A percentile compares a stretch with the other conserved stretches of the same genome.
These are phyloP conservation scores for Phymanthus crucifer DNA, from an alignment of 92 coral and sea anemone species.

Conservation along the genomic window DNA sequence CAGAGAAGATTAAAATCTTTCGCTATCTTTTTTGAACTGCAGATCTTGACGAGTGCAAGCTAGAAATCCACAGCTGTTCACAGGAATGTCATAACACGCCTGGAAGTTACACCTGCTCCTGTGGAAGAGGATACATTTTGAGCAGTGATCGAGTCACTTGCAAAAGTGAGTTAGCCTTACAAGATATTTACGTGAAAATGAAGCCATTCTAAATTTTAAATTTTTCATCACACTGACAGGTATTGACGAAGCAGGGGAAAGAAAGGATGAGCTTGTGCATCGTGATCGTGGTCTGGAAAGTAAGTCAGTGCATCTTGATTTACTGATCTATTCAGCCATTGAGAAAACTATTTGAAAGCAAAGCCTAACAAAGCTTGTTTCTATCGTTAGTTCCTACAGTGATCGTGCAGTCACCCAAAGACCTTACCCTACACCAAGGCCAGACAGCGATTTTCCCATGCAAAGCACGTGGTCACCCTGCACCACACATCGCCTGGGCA, in stretches of 20 bases:
- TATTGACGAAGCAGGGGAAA: conserved; percentile 41
- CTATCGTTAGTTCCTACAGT: conserved; percentile 63
- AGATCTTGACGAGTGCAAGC: conserved; percentile 87
- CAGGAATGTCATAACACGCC: conserved; percentile 80
- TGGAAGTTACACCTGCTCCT: conserved; percentile 82
- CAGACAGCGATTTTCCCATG: conserved; percentile 80
- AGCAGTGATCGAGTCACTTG: conserved; percentile 66
- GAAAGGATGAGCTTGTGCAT: conserved; percentile 43
- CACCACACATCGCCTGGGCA: conserved; percentile 99
- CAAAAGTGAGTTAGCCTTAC: conserved; percentile 50
- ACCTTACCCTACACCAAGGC: conserved; percentile 64
- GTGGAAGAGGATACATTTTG: conserved; percentile 71
- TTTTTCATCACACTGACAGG: conserved; percentile 17
- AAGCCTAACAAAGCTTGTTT: background rate
- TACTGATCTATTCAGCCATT: no score
- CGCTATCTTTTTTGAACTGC: background rate
- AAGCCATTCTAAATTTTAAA: no score
- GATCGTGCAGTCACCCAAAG: conserved; percentile 66
- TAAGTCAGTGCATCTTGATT: conserved; percentile 4
- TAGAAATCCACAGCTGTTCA: conserved; percentile 77
- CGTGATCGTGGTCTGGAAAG: conserved; percentile 55
- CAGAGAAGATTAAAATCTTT: no score
- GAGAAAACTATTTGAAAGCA: background rate
- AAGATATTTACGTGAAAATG: background rate
- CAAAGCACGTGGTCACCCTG: conserved; percentile 96